phyloP scores from a whole-genome alignment of 2,888 invertebrate genomes.

The Cephus pygmeus region DNA sequence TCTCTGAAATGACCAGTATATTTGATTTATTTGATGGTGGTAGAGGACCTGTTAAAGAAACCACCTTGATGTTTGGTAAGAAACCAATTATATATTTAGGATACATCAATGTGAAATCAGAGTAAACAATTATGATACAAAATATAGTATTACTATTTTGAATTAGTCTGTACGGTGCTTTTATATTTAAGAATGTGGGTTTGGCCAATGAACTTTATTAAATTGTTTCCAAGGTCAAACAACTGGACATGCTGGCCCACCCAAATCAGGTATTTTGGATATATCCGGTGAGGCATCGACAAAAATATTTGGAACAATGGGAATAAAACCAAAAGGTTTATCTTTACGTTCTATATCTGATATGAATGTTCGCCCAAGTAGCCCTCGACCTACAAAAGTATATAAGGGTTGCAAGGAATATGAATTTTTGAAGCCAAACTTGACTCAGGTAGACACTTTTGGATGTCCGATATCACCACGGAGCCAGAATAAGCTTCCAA shows the following conservation, averaged over 20 bases:
- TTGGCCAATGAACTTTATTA: neutral
- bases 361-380: constrained; percentile 31
- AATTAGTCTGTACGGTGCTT: neutral
- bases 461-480: constrained; percentile 13
- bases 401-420: constrained; percentile 11
- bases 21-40: constrained; percentile 31
- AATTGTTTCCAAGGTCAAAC: neutral
- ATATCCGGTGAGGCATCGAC: constrained; percentile 11
- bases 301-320: constrained; percentile 25
- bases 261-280: constrained; percentile 1
- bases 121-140: neutral
- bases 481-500: constrained; percentile 25
- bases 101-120: neutral
- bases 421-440: constrained; percentile 25
- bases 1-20: constrained; percentile 35
- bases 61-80: neutral
- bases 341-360: constrained; percentile 44
- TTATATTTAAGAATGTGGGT: neutral
- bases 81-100: neutral
- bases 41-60: constrained; percentile 23
- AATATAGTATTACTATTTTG: neutral
- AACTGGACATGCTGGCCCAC: neutral
- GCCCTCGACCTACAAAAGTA: neutral
- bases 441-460: constrained; percentile 21
- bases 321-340: constrained; percentile 40